These are phyloP conservation scores for Pelodytes ibericus DNA, from an alignment of 2,797 vertebrate genomes.

Conservation along the genomic window DNA sequence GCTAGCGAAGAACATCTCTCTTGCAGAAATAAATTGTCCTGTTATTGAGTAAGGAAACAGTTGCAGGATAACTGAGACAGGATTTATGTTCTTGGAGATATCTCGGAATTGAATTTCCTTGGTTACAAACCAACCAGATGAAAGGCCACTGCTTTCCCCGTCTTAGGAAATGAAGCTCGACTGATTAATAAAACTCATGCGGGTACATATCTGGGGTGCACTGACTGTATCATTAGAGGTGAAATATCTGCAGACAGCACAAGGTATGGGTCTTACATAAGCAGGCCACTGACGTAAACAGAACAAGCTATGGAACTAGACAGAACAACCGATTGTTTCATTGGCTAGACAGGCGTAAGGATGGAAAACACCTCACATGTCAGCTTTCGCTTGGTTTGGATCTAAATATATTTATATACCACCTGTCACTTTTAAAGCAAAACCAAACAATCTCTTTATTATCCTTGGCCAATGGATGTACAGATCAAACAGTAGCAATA, in stretches of 20 bases:
- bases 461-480: too few relatives aligned
- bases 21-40: slow-evolving; percentile 53
- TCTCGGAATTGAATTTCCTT: slow-evolving; percentile 50
- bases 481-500: too few relatives aligned
- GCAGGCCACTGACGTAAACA: slow-evolving; percentile 34
- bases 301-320: slow-evolving; percentile 40
- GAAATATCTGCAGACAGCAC: slow-evolving; percentile 56
- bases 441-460: too few relatives aligned
- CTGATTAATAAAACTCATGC: slow-evolving; percentile 58
- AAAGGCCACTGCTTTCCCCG: slow-evolving; percentile 27
- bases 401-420: too few relatives aligned
- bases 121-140: slow-evolving; percentile 10
- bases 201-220: slow-evolving; percentile 48
- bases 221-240: slow-evolving; percentile 39
- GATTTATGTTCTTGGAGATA: slow-evolving; percentile 54
- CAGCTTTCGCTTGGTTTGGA: too few relatives aligned
- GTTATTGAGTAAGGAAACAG: slow-evolving; percentile 54
- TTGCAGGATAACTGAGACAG: slow-evolving; percentile 45
- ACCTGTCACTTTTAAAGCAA: too few relatives aligned
- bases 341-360: slow-evolving; percentile 42
- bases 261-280: neutral
- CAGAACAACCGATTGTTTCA: slow-evolving; percentile 64
- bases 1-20: slow-evolving; percentile 31
- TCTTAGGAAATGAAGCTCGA: slow-evolving; percentile 50
- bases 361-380: too few relatives aligned